Conservation (phyloP, 2,113 vertebrate species). For the Cisticola juncidis region DNA sequence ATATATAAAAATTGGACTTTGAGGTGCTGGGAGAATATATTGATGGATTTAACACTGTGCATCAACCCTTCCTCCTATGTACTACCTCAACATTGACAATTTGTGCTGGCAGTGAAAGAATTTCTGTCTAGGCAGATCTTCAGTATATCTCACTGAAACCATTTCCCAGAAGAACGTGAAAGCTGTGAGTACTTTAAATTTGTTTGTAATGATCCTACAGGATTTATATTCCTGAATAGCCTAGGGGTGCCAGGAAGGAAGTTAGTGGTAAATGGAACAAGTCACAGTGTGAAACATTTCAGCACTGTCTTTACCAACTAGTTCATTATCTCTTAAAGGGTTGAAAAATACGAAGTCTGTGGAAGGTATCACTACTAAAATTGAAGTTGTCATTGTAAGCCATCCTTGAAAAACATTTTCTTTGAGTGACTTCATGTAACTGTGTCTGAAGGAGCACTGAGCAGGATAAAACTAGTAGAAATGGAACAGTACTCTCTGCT, state of each 20-base stretch:
- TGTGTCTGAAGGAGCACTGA: neutral
- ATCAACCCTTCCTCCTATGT: neutral
- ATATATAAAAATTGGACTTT: neutral
- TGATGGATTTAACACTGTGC: neutral
- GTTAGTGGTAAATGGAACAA: slow-evolving; percentile 20
- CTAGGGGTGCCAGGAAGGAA: neutral
- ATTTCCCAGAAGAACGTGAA: neutral
- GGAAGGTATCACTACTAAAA: neutral
- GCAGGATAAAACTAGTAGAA: neutral
- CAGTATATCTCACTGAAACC: neutral
- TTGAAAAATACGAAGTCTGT: neutral
- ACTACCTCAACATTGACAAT: neutral
- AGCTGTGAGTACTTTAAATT: neutral
- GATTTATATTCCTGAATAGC: neutral
- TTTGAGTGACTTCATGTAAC: neutral
- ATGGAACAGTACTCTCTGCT: neutral
- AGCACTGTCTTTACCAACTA: slow-evolving; percentile 1
- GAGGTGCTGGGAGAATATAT: neutral
- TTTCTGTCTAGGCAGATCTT: neutral
- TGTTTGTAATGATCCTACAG: neutral
- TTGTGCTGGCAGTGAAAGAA: neutral
- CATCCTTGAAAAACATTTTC: neutral
- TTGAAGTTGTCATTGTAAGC: neutral
- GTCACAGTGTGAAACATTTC: slow-evolving; percentile 33
- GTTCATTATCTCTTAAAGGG: neutral